Evolutionary conservation across 2,113 vertebrate genomes (phyloP).

Genomic region (Chlamydotis undulata): DNA sequence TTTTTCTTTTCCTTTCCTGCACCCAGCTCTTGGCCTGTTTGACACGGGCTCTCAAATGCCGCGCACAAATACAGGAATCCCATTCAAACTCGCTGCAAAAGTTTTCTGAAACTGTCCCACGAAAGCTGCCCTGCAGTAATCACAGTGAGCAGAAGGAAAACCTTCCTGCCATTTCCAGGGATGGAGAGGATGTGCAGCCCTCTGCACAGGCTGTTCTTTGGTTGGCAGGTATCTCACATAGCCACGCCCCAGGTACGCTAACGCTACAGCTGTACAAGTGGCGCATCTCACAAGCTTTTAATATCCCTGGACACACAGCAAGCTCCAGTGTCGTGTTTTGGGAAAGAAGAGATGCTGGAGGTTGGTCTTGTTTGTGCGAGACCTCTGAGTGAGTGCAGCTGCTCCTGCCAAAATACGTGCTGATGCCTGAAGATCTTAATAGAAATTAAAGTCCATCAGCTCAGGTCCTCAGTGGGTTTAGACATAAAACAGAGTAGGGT

Average conservation of each 20-base stretch:
- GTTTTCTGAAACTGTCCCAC: rapidly evolving
- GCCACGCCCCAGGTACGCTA: background rate
- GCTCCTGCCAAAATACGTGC: background rate
- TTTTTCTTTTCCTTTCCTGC: background rate
- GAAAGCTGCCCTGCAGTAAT: background rate
- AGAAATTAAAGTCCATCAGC: background rate
- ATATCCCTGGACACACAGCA: background rate
- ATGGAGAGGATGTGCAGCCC: background rate
- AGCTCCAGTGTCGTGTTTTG: background rate
- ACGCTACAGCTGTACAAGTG: background rate
- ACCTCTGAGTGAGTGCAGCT: background rate
- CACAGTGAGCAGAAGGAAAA: background rate
- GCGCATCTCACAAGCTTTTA: background rate
- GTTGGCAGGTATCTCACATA: background rate
- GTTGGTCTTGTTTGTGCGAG: background rate
- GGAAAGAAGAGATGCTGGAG: background rate
- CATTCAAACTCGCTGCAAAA: background rate
- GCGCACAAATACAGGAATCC: background rate
- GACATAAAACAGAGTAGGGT: background rate
- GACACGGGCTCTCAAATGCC: background rate
- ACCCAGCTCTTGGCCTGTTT: background rate
- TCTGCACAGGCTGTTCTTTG: background rate
- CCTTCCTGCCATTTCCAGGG: background rate
- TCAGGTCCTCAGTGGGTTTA: background rate
- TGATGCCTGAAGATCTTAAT: background rate